Conservation (phyloP, 2,113 vertebrate species). For the Microtus richardsoni region DNA sequence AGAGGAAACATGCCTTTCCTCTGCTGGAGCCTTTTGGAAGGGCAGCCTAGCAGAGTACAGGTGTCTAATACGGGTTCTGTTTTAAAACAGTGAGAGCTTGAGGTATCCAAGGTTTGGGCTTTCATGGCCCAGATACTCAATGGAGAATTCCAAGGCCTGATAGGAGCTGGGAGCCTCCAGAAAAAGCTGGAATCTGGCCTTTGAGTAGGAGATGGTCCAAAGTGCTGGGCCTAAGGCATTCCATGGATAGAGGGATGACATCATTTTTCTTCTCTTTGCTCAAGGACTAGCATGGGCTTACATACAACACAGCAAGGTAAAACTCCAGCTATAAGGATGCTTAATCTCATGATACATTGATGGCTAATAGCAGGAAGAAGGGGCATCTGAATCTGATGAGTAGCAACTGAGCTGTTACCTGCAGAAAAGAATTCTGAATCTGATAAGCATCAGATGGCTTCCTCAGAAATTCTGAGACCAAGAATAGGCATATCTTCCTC, state of each 20-base stretch:
- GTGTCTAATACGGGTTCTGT: neutral
- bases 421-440: neutral
- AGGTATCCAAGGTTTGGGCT: neutral
- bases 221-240: neutral
- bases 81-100: neutral
- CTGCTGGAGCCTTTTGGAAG: neutral
- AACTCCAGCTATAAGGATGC: neutral
- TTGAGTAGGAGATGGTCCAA: neutral
- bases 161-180: neutral
- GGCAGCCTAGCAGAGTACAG: neutral
- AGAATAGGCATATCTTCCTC: neutral
- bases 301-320: neutral
- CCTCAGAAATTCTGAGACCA: neutral
- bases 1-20: neutral
- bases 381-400: neutral
- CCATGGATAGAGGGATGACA: neutral
- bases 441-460: neutral
- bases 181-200: conserved; percentile 2
- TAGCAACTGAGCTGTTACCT: neutral
- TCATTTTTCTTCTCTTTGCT: neutral
- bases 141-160: neutral
- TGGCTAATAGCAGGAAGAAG: neutral
- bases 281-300: neutral
- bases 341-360: neutral
- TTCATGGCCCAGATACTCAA: neutral